Evolutionary conservation across 2,888 invertebrate genomes (phyloP).

Genomic region (Diachrysia chrysitis): DNA sequence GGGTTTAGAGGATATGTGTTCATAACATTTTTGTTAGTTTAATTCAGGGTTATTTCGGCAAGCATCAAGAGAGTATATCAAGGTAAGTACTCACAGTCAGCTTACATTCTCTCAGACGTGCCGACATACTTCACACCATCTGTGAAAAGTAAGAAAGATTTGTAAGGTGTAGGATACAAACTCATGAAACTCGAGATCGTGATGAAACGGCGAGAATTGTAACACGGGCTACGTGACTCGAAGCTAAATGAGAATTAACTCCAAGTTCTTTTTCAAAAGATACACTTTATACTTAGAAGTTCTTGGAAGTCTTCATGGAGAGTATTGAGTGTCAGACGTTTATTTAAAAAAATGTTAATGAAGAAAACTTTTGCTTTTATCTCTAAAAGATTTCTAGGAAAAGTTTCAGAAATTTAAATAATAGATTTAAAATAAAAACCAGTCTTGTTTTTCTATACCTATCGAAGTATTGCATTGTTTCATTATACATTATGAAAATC

Average conservation of each 20-base stretch:
- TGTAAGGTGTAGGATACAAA: conserved; percentile 53
- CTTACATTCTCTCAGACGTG: conserved; percentile 19
- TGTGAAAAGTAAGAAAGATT: conserved; percentile 57
- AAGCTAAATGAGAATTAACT: conserved; percentile 42
- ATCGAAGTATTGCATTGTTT: neutral
- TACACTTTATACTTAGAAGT: conserved; percentile 23
- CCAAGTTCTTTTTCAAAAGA: conserved; percentile 30
- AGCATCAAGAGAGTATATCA: neutral
- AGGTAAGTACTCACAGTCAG: neutral
- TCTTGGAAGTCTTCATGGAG: conserved; percentile 14
- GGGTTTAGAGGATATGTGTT: too few relatives aligned
- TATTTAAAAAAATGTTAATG: conserved; percentile 18
- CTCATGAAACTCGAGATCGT: conserved; percentile 58
- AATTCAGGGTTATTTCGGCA: neutral
- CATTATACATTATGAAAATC: too few relatives aligned
- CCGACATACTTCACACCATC: conserved; percentile 30
- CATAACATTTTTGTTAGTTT: neutral
- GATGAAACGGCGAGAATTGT: conserved; percentile 61
- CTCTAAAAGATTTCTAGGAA: conserved; percentile 1
- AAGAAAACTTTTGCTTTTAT: conserved; percentile 15
- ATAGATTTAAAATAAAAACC: neutral
- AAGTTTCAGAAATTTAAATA: neutral
- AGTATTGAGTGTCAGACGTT: conserved; percentile 35
- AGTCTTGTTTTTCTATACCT: neutral
- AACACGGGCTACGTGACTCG: conserved; percentile 55